phyloP scores from a whole-genome alignment of 2,888 invertebrate species.

The Graphium colonna region DNA sequence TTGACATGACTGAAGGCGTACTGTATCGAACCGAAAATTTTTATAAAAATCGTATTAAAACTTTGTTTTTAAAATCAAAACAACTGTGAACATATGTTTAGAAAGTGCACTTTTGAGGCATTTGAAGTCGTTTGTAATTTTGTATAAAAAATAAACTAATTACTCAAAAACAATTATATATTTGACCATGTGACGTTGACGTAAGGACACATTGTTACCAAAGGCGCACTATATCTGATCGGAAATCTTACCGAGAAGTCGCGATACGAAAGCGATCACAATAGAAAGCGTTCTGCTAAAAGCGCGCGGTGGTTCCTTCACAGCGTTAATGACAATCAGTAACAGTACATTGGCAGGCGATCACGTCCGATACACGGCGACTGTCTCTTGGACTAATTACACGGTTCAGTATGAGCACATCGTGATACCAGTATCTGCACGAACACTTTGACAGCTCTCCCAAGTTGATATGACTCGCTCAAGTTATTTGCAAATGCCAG shows the following conservation, averaged over 20 bases:
- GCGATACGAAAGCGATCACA: slow-evolving; percentile 14
- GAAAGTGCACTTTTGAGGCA: too few species aligned
- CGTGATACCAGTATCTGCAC: slow-evolving; percentile 23
- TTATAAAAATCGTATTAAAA: too few species aligned
- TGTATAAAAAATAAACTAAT: too few species aligned
- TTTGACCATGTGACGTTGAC: too few species aligned
- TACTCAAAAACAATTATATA: too few species aligned
- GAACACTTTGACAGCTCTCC: slow-evolving; percentile 9
- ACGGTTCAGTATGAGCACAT: slow-evolving; percentile 23
- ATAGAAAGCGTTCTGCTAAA: slow-evolving; percentile 27
- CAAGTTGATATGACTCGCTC: slow-evolving; percentile 8
- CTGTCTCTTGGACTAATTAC: slow-evolving; percentile 32
- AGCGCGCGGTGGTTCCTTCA: slow-evolving; percentile 27
- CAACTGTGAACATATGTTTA: too few species aligned
- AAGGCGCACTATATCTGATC: not conserved
- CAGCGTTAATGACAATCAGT: slow-evolving; percentile 27
- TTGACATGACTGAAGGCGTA: too few species aligned
- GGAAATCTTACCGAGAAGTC: slow-evolving; percentile 5
- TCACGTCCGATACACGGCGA: slow-evolving; percentile 19
- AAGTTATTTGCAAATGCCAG: slow-evolving; percentile 2
- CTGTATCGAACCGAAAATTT: too few species aligned
- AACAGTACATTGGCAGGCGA: slow-evolving; percentile 25
- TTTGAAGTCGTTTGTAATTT: too few species aligned
- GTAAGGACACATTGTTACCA: not conserved
- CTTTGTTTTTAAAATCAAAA: too few species aligned